Conservation (phyloP, 2,797 vertebrate species). For the Malacoraja senta region DNA sequence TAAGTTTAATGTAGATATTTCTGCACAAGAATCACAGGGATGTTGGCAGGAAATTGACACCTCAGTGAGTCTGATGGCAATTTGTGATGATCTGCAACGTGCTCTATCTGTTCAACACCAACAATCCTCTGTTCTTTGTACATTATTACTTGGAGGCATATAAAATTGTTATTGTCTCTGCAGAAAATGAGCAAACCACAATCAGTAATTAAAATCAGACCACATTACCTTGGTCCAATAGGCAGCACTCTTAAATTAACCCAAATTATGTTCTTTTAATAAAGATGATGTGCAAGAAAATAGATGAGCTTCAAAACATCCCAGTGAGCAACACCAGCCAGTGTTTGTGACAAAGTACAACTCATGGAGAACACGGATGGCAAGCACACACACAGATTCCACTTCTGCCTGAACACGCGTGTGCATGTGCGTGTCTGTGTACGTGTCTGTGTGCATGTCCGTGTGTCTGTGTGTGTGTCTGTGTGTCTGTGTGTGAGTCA, state of each 20-base stretch:
- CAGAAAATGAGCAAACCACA: no score
- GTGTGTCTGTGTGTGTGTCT: no score
- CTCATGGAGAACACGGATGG: no score
- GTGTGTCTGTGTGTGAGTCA: background rate
- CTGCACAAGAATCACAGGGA: background rate
- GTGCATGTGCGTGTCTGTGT: no score
- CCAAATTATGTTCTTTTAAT: background rate
- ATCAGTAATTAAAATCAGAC: background rate
- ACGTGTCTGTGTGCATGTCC: no score
- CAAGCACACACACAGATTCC: no score
- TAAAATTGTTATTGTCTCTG: background rate
- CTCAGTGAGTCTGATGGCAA: background rate
- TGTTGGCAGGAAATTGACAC: background rate
- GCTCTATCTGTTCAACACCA: background rate
- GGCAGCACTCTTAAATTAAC: background rate
- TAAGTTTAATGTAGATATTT: background rate
- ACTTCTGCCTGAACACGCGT: no score
- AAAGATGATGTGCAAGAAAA: background rate
- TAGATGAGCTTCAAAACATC: no score
- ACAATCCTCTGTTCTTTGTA: background rate
- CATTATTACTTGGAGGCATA: background rate
- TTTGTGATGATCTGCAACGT: background rate
- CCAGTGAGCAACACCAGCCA: no score
- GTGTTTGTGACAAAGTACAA: no score
- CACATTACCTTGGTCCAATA: background rate